These are phyloP conservation scores for Olivierus martensii DNA, from an alignment of 1,140 invertebrate genomes.

Conservation along the genomic window DNA sequence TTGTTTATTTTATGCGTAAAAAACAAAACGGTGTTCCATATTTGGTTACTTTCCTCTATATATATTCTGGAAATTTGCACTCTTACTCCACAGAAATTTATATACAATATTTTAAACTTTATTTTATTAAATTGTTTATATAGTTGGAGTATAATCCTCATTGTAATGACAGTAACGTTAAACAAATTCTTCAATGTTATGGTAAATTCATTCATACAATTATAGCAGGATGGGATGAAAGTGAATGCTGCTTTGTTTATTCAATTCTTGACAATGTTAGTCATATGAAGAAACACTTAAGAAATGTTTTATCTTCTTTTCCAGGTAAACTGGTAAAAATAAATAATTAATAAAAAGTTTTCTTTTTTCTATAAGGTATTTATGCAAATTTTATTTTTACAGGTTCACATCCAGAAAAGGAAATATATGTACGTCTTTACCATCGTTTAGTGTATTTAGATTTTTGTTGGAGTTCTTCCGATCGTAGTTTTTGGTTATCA, in stretches of 20 bases:
- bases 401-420: neutral
- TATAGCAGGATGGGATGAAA: conserved; percentile 1
- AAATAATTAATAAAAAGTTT: too few species aligned
- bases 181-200: neutral
- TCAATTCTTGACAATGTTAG: neutral
- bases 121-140: too few species aligned
- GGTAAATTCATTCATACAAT: neutral
- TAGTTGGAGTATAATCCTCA: neutral
- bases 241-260: neutral
- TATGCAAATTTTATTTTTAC: too few species aligned
- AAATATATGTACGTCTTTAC: neutral
- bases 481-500: neutral
- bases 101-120: too few species aligned
- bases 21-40: too few species aligned
- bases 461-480: neutral
- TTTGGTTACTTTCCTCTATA: too few species aligned
- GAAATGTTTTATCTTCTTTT: neutral
- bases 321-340: neutral
- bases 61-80: too few species aligned
- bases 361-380: too few species aligned
- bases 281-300: conserved; percentile 1
- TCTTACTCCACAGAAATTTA: too few species aligned
- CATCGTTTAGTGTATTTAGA: neutral
- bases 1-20: too few species aligned
- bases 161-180: neutral